phyloP scores from a whole-genome alignment of 2,888 invertebrate species.

The Listrodromus nycthemerus region DNA sequence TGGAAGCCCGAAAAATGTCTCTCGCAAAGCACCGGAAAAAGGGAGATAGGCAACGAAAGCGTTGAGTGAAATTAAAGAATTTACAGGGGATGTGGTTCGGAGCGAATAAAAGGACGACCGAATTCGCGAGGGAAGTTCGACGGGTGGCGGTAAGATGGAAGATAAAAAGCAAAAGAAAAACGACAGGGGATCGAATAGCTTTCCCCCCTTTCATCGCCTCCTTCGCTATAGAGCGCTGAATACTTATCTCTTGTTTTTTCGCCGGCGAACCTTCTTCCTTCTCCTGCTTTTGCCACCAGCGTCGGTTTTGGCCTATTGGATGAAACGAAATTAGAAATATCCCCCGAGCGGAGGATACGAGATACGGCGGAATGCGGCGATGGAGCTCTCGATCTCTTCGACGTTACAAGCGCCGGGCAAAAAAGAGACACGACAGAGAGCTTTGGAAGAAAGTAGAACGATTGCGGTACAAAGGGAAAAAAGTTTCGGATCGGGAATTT shows the following conservation, averaged over 20 bases:
- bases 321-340: conserved; percentile 46
- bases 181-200: conserved; percentile 21
- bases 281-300: neutral
- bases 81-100: conserved; percentile 27
- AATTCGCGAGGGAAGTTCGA: neutral
- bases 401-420: neutral
- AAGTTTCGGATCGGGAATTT: conserved; percentile 24
- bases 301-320: conserved; percentile 6
- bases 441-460: conserved; percentile 11
- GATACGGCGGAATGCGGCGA: conserved; percentile 28
- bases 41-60: conserved; percentile 16
- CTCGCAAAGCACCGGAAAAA: neutral
- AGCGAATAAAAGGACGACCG: conserved; percentile 8
- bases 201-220: neutral
- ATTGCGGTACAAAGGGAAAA: conserved; percentile 43
- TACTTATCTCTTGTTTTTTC: conserved; percentile 15
- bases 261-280: neutral
- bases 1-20: conserved; percentile 9
- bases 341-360: neutral
- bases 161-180: conserved; percentile 1
- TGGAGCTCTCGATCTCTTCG: conserved; percentile 13
- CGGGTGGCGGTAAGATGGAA: neutral
- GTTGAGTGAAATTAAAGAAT: conserved; percentile 51
- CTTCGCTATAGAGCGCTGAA: neutral
- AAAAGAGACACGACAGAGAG: neutral